Evolutionary conservation across 2,888 invertebrate genomes (phyloP), one percentile per base, ranked within the genome.

Genomic region (Dynastes hyllus): DNA sequence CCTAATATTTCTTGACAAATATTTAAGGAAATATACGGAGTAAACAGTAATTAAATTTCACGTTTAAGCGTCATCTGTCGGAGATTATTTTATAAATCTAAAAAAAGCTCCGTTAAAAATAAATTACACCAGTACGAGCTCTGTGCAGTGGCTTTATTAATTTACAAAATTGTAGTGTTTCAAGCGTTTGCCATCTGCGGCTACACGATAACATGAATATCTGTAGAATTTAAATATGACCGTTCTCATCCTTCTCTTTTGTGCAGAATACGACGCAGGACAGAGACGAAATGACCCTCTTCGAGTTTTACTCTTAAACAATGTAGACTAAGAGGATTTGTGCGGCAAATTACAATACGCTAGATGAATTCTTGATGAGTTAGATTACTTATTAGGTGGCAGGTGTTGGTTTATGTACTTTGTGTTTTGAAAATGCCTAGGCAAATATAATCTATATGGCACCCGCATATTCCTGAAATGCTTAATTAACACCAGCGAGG

Each of bases 301-400:
- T 67, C 50, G 73, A 27, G 66, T 55, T 58, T 75, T 69, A 58
- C 79, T 61, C 79, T 76, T 76, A 76, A 79, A 79, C 79, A 79
- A 79, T 76, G 79, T 76, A 76, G 66, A 61, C 55, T 69, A 67
- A 58, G 53, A 45, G 81, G 81, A 81, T 86, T 85, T 86, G 85
- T 85, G 85, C 84, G 86, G 86, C 87, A 87, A 88, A 88, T 87
- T 87, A 87, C 85, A 86, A 85, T 86, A 84, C 86, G 86, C 84
- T 85, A 82, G 85, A 85, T 86, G 88, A 88, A 88, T 88, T 84
- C 85, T 77, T 85, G 86, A 88, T 87, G 85, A 87, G 87, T 82
- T 83, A 83, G 85, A 86, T 86, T 86, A 85, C 85, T 85, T 86
- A 87, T 86, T 85, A 85, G 85, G 84, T 84, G 85, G 85, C 87